Evolutionary conservation across 2,888 invertebrate species (phyloP).

Genomic region (Dexiosoma caninum): DNA sequence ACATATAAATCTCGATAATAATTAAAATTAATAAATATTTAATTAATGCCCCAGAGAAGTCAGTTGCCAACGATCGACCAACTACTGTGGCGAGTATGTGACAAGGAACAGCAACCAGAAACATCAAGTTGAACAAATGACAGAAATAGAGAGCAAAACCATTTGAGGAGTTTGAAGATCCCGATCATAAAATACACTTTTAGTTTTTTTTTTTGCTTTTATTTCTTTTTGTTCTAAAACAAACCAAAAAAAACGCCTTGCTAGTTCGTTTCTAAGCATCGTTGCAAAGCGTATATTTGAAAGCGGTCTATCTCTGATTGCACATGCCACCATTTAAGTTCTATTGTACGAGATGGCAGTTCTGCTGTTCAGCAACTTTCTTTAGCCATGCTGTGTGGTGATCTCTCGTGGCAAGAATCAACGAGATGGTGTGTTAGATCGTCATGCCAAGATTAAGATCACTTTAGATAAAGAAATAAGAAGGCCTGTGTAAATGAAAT

Average conservation of each 20-base stretch:
- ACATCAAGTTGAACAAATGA: constrained; percentile 41
- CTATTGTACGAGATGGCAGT: background rate
- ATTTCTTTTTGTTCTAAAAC: constrained; percentile 3
- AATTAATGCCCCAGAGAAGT: constrained; percentile 59
- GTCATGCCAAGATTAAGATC: constrained; percentile 49
- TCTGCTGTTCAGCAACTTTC: constrained; percentile 37
- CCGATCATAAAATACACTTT: constrained; percentile 35
- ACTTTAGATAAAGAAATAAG: background rate
- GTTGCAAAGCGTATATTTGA: constrained; percentile 27
- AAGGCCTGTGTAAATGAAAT: constrained; percentile 14
- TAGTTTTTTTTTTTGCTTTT: constrained; percentile 8
- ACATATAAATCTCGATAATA: constrained; percentile 38
- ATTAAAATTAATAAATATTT: constrained; percentile 60
- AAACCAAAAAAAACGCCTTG: constrained; percentile 35
- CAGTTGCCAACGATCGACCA: background rate
- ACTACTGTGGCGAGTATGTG: background rate
- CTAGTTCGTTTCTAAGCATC: background rate
- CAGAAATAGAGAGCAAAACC: constrained; percentile 33
- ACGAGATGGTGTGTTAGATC: constrained; percentile 43
- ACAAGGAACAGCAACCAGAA: background rate
- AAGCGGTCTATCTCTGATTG: constrained; percentile 2
- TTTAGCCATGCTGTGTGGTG: background rate
- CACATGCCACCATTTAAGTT: background rate
- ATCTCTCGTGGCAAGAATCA: constrained; percentile 13
- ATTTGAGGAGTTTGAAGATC: constrained; percentile 21